phyloP scores from a whole-genome alignment of 2,797 vertebrate genomes.

The Serranus cabrilla region DNA sequence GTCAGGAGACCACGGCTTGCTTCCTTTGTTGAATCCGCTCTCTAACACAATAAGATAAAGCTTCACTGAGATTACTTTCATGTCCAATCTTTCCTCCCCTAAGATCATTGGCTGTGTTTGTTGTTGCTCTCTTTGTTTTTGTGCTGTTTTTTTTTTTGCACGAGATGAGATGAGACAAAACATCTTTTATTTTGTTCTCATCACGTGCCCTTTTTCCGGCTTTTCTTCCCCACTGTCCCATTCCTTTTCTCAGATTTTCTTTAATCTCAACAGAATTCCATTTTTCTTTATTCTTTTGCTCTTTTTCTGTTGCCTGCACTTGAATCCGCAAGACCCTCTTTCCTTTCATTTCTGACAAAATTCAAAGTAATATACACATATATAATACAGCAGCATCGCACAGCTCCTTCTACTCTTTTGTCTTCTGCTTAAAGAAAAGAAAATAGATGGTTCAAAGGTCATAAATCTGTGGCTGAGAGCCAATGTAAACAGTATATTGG shows the following conservation, averaged over 20 bases:
- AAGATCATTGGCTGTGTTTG: slow-evolving; percentile 31
- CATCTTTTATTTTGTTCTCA: slow-evolving; percentile 20
- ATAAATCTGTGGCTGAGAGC: slow-evolving; percentile 40
- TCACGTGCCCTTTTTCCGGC: neutral
- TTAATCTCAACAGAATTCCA: neutral
- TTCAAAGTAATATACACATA: slow-evolving; percentile 21
- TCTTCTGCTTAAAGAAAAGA: slow-evolving; percentile 13
- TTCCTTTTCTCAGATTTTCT: slow-evolving; percentile 10
- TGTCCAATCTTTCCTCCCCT: slow-evolving; percentile 43
- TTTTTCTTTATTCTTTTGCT: slow-evolving; percentile 27
- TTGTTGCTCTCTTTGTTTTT: slow-evolving; percentile 43
- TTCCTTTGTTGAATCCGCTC: slow-evolving; percentile 49
- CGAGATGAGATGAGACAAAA: slow-evolving; percentile 25
- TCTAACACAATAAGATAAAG: slow-evolving; percentile 50
- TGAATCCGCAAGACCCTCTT: neutral
- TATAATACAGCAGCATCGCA: neutral
- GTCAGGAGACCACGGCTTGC: slow-evolving; percentile 29
- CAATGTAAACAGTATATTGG: slow-evolving; percentile 29
- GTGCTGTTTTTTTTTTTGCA: slow-evolving; percentile 23
- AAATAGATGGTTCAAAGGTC: slow-evolving; percentile 23
- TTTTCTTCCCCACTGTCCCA: neutral
- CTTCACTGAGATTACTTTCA: slow-evolving; percentile 46
- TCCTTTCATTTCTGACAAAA: slow-evolving; percentile 4
- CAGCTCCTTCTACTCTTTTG: neutral
- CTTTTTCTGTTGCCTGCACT: neutral